phyloP scores from a whole-genome alignment of 1,140 invertebrate species.

The Plutomurus gul region DNA sequence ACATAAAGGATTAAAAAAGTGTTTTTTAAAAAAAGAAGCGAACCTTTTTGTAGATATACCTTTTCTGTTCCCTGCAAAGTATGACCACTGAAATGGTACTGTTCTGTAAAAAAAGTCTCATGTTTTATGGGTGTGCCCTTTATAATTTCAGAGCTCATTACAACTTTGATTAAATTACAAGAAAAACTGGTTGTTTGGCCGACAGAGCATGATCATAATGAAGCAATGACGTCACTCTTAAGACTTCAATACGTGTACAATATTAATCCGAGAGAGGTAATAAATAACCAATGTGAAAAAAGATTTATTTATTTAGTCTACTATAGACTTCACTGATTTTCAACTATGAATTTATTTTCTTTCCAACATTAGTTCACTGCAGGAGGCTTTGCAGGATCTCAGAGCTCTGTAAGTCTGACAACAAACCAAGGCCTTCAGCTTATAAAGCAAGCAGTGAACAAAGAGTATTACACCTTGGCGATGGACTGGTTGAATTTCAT shows the following conservation, averaged over 20 bases:
- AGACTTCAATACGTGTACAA: constrained; percentile 52
- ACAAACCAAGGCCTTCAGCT: constrained; percentile 42
- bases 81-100: no score
- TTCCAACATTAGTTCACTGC: constrained; percentile 39
- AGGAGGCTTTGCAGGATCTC: constrained; percentile 37
- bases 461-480: constrained; percentile 48
- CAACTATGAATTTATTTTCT: neutral
- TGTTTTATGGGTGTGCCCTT: neutral
- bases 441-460: constrained; percentile 44
- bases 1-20: no score
- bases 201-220: constrained; percentile 35
- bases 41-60: no score
- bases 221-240: constrained; percentile 46
- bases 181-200: constrained; percentile 45
- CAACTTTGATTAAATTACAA: constrained; percentile 34
- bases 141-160: neutral
- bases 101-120: neutral
- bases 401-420: constrained; percentile 44
- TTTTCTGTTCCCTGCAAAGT: no score
- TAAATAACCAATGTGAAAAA: neutral
- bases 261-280: constrained; percentile 43
- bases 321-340: no score
- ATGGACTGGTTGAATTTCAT: constrained; percentile 49
- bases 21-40: no score
- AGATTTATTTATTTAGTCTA: no score